These are phyloP conservation scores for Drosophila macrospina DNA, from an alignment of 2,888 invertebrate genomes.

Conservation along the genomic window DNA sequence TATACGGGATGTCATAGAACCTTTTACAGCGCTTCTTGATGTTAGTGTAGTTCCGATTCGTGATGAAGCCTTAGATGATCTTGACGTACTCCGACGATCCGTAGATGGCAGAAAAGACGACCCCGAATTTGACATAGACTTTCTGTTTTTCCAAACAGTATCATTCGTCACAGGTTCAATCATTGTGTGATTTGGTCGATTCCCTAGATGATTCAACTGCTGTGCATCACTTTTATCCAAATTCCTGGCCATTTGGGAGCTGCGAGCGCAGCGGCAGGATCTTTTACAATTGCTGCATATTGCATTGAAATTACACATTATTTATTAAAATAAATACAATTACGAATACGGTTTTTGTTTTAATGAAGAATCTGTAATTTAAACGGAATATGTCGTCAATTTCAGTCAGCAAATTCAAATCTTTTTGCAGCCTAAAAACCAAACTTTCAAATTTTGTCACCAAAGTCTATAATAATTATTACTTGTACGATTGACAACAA, in stretches of 20 bases:
- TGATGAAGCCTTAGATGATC: not conserved
- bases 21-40: not conserved
- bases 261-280: slow-evolving; percentile 1
- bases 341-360: slow-evolving; percentile 17
- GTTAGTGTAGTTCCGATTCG: not conserved
- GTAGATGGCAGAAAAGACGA: not conserved
- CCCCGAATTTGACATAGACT: not conserved
- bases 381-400: slow-evolving; percentile 49
- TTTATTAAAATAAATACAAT: slow-evolving; percentile 33
- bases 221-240: not conserved
- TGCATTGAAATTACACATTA: slow-evolving; percentile 73
- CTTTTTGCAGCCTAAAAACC: slow-evolving; percentile 14
- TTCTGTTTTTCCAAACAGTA: not conserved
- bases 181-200: not conserved
- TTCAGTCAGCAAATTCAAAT: slow-evolving; percentile 9
- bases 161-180: not conserved
- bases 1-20: not conserved
- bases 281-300: slow-evolving; percentile 14
- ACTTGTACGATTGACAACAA: slow-evolving; percentile 34
- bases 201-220: not conserved
- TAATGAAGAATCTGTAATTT: slow-evolving; percentile 69
- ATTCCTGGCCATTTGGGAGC: not conserved
- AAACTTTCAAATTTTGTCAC: slow-evolving; percentile 33
- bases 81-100: not conserved
- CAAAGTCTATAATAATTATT: slow-evolving; percentile 22